Evolutionary conservation across 2,797 vertebrate species (phyloP), one percentile per base, ranked within the genome.

Genomic region (Alca torda): DNA sequence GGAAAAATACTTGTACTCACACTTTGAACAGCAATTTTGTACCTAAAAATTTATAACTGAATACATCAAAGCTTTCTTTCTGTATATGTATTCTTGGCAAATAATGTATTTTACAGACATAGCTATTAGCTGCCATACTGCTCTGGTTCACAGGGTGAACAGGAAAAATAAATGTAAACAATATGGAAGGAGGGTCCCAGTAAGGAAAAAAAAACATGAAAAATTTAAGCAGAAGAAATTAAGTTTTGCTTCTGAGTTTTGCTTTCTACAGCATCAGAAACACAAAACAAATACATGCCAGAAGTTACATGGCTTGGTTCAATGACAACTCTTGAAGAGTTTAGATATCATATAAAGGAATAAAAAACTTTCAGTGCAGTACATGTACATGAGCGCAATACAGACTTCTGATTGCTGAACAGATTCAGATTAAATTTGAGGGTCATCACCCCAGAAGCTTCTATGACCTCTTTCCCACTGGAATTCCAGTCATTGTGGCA

Each of bases 1-100:
- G 50, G 81, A 84, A 93, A 95, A 96, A 90, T 76, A 91, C 56
- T 90, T 59, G 50, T 77, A 84, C 72, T 95, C 75, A 70, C 82
- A 93, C 83, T 95, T 92, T 16, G 30, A 96, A 94, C 28, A 69
- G 60, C 51, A 63, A 74, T 90, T 86, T 61, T 45, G 43, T 83
- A 89, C 39, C 60, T 91, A 87, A 87, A 89, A 82, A 86, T 35
- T 46, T 37, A 10, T 54, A 89, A 78, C 8, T 81, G 65, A 87
- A 63, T 73, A 87, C 79, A 92, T 78, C 65, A 96, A 86, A 85
- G 72, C 28, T 78, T 90, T 63, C 41, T 79, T 90, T 61, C 39
- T 67, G 30, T 82, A 28, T 37, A 63, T 9, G 31, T 60, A 48
- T 92, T 90, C 67, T 79, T 81, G n/a, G 60, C 5, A 3, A 93